phyloP scores from a whole-genome alignment of 1,140 invertebrate species.

The Bactericera cockerelli region DNA sequence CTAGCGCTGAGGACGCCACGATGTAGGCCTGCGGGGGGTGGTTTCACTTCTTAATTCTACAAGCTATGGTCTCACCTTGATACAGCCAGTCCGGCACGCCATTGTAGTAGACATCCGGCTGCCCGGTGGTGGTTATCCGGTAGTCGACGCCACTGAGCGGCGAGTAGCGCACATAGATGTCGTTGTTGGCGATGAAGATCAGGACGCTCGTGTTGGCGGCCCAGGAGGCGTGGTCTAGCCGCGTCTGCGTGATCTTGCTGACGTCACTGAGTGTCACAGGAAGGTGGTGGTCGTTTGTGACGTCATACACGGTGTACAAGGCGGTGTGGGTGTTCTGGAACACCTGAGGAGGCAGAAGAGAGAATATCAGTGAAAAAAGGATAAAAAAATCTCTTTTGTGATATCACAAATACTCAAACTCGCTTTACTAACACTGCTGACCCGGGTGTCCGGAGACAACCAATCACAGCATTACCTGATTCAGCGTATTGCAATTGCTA shows the following conservation, averaged over 20 bases:
- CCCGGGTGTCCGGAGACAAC: too few relatives aligned
- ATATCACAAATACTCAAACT: too few relatives aligned
- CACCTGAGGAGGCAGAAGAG: constrained; percentile 39
- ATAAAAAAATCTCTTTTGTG: too few relatives aligned
- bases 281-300: constrained; percentile 32
- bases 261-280: constrained; percentile 52
- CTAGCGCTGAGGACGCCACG: too few relatives aligned
- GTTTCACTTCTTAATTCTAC: too few relatives aligned
- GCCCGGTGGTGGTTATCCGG: constrained; percentile 56
- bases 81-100: constrained; percentile 89
- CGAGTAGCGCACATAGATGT: constrained; percentile 63
- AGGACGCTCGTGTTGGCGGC: constrained; percentile 52
- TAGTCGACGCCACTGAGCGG: constrained; percentile 42
- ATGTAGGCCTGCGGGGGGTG: too few relatives aligned
- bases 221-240: constrained; percentile 61
- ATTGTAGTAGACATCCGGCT: constrained; percentile 64
- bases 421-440: too few relatives aligned
- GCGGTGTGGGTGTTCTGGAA: constrained; percentile 65
- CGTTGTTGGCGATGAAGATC: constrained; percentile 62
- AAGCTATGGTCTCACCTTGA: constrained; percentile 57
- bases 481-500: too few relatives aligned
- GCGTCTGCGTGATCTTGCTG: constrained; percentile 46
- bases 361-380: too few relatives aligned
- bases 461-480: too few relatives aligned
- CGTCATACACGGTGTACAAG: constrained; percentile 61